phyloP scores from a whole-genome alignment of 2,797 vertebrate species.

The Gymnoscopelus microlampas region DNA sequence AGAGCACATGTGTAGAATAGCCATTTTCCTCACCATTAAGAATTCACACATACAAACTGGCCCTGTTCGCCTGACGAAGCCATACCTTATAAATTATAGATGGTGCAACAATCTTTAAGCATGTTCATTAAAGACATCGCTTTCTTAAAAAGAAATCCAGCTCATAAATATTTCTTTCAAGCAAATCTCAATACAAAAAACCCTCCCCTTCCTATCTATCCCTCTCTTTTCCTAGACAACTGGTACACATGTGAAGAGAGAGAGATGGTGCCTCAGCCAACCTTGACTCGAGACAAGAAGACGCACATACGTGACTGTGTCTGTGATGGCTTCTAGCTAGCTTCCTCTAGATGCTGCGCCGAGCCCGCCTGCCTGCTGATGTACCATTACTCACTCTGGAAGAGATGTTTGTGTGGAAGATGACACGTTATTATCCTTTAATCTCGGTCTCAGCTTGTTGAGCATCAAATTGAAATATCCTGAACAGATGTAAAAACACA shows the following conservation, averaged over 20 bases:
- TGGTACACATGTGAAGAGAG: conserved; percentile 57
- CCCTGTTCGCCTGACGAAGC: conserved; percentile 67
- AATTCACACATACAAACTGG: conserved; percentile 70
- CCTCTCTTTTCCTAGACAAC: conserved; percentile 71
- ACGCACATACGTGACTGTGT: conserved; percentile 68
- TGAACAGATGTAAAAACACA: conserved; percentile 99
- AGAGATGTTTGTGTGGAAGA: conserved; percentile 82
- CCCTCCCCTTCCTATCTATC: conserved; percentile 25
- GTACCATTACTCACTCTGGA: conserved; percentile 80
- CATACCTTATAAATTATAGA: conserved; percentile 80
- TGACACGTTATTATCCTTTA: conserved; percentile 91
- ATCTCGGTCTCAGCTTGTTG: conserved; percentile 92
- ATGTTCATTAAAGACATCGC: conserved; percentile 84
- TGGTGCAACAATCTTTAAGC: conserved; percentile 82
- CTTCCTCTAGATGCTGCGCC: conserved; percentile 58
- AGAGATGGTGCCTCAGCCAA: conserved; percentile 68
- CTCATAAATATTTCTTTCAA: conserved; percentile 86
- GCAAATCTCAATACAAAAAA: conserved; percentile 72
- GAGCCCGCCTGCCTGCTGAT: conserved; percentile 60
- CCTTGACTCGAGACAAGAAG: conserved; percentile 80
- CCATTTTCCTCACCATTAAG: conserved; percentile 59
- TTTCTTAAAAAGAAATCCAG: conserved; percentile 66
- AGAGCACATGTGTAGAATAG: conserved; percentile 38
- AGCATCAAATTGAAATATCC: conserved; percentile 99
- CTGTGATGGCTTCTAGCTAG: conserved; percentile 76